Conservation (phyloP, 2,113 vertebrate species). For the Mungos mungo region DNA sequence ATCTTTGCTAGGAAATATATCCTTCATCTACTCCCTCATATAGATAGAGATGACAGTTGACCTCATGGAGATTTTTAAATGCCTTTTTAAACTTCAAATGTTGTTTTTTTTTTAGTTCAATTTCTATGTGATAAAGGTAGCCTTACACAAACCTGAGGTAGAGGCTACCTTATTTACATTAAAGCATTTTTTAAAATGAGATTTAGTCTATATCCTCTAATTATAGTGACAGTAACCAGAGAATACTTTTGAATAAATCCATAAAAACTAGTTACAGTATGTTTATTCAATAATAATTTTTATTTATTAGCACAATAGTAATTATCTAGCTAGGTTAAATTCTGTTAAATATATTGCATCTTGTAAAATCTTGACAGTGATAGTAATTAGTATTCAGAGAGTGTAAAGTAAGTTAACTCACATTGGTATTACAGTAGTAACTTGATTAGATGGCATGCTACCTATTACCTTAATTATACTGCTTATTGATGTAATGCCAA, state of each 20-base stretch:
- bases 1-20: background rate
- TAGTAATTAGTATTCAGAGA: constrained; percentile 62
- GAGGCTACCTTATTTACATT: background rate
- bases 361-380: constrained; percentile 53
- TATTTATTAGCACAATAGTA: constrained; percentile 60
- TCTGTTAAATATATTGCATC: constrained; percentile 31
- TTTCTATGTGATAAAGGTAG: background rate
- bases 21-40: background rate
- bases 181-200: background rate
- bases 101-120: background rate
- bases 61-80: background rate
- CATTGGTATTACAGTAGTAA: constrained; percentile 59
- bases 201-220: background rate
- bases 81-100: background rate
- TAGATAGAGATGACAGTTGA: background rate
- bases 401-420: constrained; percentile 54
- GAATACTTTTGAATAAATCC: background rate
- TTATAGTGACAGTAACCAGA: background rate
- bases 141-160: background rate
- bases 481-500: constrained; percentile 72
- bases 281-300: constrained; percentile 34
- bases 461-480: constrained; percentile 73
- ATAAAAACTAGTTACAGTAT: background rate
- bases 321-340: constrained; percentile 52
- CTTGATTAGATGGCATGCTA: constrained; percentile 62